Conservation (phyloP, 2,797 vertebrate genomes). For the Mus minutoides region DNA sequence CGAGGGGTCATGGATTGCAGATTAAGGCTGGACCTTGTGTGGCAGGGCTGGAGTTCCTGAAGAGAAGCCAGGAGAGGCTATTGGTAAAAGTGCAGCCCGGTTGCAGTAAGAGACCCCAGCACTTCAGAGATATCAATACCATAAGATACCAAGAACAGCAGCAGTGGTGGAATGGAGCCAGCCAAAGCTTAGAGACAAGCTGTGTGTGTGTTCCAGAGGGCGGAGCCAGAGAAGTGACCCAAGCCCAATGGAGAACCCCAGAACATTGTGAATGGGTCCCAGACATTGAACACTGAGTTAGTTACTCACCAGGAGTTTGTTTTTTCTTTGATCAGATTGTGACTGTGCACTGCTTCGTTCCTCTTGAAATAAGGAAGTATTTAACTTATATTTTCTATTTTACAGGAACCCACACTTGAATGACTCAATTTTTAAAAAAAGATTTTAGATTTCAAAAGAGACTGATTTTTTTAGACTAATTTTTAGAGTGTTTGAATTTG, state of each 20-base stretch:
- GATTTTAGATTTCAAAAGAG: not conserved
- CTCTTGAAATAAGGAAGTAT: not conserved
- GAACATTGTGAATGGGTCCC: not conserved
- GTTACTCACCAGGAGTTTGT: not conserved
- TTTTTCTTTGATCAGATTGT: not conserved
- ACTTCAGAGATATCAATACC: not conserved
- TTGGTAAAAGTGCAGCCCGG: not conserved
- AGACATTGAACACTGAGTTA: not conserved
- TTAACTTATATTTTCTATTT: not conserved
- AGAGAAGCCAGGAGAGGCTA: not conserved
- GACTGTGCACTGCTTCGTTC: not conserved
- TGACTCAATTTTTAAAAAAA: not conserved
- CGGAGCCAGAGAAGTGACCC: not conserved
- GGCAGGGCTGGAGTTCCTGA: not conserved
- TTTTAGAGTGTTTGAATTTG: not conserved
- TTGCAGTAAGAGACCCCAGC: not conserved
- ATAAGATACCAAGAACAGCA: not conserved
- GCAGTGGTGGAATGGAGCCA: not conserved
- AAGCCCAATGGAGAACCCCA: not conserved
- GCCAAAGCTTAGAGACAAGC: not conserved
- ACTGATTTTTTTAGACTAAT: not conserved
- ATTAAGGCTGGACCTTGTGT: not conserved
- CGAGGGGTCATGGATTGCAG: not conserved
- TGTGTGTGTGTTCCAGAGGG: not conserved
- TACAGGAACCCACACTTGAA: not conserved